phyloP scores from a whole-genome alignment of 2,113 vertebrate genomes.

The Ascaphus truei region DNA sequence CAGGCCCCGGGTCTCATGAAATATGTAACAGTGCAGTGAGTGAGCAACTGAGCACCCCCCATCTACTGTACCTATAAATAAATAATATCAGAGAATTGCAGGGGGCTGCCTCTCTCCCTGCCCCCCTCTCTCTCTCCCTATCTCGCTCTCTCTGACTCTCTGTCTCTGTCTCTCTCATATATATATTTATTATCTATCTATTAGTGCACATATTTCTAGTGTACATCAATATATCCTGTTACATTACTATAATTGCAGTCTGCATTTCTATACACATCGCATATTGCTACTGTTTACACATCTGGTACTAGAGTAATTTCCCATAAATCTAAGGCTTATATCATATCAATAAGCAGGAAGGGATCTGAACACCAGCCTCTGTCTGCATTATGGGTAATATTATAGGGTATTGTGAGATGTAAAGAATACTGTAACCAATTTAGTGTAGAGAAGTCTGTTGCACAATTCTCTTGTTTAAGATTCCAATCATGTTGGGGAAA shows the following conservation, averaged over 20 bases:
- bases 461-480: too few relatives aligned
- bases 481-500: too few relatives aligned
- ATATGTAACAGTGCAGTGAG: slow-evolving; percentile 9
- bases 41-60: neutral
- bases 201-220: too few relatives aligned
- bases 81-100: slow-evolving; percentile 7
- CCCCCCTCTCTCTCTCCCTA: neutral
- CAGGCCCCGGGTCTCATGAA: slow-evolving; percentile 8
- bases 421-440: too few relatives aligned
- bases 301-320: neutral
- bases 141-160: too few relatives aligned
- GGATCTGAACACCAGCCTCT: neutral
- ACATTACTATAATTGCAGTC: too few relatives aligned
- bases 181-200: too few relatives aligned
- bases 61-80: slow-evolving; percentile 20
- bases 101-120: neutral
- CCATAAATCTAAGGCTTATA: neutral
- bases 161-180: too few relatives aligned
- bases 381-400: neutral
- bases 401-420: too few relatives aligned
- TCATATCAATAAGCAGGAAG: neutral
- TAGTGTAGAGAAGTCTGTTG: too few relatives aligned
- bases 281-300: neutral
- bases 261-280: neutral
- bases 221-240: too few relatives aligned